Evolutionary conservation across 1,140 invertebrate genomes (phyloP).

Genomic region (Planococcus citri): DNA sequence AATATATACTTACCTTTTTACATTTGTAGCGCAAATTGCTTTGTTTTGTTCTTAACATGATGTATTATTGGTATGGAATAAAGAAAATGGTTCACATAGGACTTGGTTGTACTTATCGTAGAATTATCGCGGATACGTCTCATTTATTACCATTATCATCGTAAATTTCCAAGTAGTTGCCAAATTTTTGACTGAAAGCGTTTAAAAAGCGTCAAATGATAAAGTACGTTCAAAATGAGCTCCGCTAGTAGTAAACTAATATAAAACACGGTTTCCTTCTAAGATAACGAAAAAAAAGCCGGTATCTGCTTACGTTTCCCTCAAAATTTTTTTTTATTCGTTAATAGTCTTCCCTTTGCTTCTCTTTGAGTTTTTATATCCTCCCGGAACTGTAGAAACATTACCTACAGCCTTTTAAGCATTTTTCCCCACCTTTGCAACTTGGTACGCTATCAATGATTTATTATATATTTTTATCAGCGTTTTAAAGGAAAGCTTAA

Average conservation of each 20-base stretch:
- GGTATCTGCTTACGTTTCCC: constrained; percentile 8
- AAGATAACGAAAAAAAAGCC: constrained; percentile 18
- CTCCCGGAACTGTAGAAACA: constrained; percentile 16
- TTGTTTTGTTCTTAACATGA: neutral
- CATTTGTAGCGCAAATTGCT: neutral
- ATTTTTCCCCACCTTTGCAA: neutral
- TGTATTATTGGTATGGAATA: neutral
- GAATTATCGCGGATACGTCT: constrained; percentile 18
- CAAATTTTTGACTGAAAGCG: constrained; percentile 20
- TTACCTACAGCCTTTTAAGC: constrained; percentile 19
- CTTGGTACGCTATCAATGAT: constrained; percentile 14
- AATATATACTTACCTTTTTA: too few species aligned
- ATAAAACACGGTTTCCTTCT: constrained; percentile 19
- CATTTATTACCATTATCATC: constrained; percentile 17
- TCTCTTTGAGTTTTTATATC: constrained; percentile 18
- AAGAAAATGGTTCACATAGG: constrained; percentile 15
- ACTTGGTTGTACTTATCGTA: neutral
- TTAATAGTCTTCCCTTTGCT: constrained; percentile 11
- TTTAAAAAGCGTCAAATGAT: constrained; percentile 14
- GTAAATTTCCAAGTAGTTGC: constrained; percentile 19
- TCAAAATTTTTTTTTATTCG: constrained; percentile 14
- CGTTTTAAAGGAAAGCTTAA: constrained; percentile 18
- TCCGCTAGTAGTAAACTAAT: constrained; percentile 15
- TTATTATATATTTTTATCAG: constrained; percentile 21
- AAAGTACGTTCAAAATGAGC: constrained; percentile 17